A percentile compares a stretch with the other conserved stretches of the same genome.
These are phyloP conservation scores for Eristalis arbustorum DNA, from an alignment of 2,888 invertebrate species.

Conservation along the genomic window DNA sequence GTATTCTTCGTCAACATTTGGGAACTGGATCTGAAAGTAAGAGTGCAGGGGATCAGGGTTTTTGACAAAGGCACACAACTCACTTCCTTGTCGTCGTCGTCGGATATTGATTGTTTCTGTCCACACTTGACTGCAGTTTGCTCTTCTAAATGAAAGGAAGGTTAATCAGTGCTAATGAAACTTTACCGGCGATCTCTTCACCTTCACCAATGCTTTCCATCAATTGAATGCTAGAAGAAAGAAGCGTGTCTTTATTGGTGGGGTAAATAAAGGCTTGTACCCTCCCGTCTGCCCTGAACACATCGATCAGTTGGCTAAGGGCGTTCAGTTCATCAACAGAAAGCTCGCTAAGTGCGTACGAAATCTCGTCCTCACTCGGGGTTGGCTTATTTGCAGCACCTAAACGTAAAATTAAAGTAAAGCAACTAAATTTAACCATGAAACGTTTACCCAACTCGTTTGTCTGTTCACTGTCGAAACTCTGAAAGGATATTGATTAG, in stretches of 20 bases:
- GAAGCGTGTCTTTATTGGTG: not conserved
- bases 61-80: not conserved
- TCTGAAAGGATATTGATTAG: constrained; percentile 9
- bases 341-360: constrained; percentile 74
- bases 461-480: not conserved
- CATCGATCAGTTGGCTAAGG: constrained; percentile 74
- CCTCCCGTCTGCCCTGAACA: constrained; percentile 53
- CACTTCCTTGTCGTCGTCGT: constrained; percentile 36
- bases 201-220: not conserved
- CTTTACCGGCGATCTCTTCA: not conserved
- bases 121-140: constrained; percentile 68
- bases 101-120: constrained; percentile 17
- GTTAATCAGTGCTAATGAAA: not conserved
- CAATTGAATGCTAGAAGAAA: not conserved
- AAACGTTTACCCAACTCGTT: constrained; percentile 1
- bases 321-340: constrained; percentile 74
- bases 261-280: not conserved
- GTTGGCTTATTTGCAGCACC: not conserved
- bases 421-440: not conserved
- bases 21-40: not conserved
- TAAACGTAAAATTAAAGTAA: not conserved
- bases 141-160: not conserved
- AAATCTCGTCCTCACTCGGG: constrained; percentile 75
- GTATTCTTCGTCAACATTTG: constrained; percentile 73
- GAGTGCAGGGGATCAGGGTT: not conserved